Base-by-base conservation (phyloP, 2,888 invertebrate species). In the Emmelina monodactyla region DNA sequence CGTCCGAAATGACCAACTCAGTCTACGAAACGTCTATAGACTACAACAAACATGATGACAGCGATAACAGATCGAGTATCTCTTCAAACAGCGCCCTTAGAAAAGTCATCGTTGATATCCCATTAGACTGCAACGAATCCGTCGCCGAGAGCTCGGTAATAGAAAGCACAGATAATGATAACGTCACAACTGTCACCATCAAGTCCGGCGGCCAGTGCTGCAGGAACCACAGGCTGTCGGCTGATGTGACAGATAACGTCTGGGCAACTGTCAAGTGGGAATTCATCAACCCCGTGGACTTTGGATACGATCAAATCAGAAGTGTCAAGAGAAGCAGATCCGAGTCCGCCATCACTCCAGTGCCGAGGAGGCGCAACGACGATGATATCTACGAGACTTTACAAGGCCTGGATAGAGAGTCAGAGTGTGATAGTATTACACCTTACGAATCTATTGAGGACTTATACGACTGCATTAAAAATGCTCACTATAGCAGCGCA, bases 381-480 rank as follows among this genome's bases (percentile, higher is more conserved):
- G 79, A 80, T 28, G 79, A 80, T 28, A 62, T 79, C 10, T 80
- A 80, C 43, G 79, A 80, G 53, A 67, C 59, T 31, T 46, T 80
- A 35, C 62, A 62, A 2, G 60, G 67, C 33, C 62, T 51, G 1
- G 78, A 75, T 43, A 62, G 52, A 22, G 76, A 76, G 52, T 79
- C 78, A 13, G 9, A 5, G 19, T 76, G 69, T 42, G 75, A 68
- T 13, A 76, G 78, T 43, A 70, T 79, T 41, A 80, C 80, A 10
- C 80, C 80, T 0, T 80, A 80, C 38, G 80, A 80, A 50, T 80
- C 80, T 1, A 80, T 80, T 39, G 80, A 80, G 53, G 80, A 80
- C 47, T 50, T 80, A 16, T 80, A 80, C 40, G 79, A 80, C 36
- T 79, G 80, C 45, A 80, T 80, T 14, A 80, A 80, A 44, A 80